Evolutionary conservation across 2,113 vertebrate genomes (phyloP).

Genomic region (Nettapus auritus): DNA sequence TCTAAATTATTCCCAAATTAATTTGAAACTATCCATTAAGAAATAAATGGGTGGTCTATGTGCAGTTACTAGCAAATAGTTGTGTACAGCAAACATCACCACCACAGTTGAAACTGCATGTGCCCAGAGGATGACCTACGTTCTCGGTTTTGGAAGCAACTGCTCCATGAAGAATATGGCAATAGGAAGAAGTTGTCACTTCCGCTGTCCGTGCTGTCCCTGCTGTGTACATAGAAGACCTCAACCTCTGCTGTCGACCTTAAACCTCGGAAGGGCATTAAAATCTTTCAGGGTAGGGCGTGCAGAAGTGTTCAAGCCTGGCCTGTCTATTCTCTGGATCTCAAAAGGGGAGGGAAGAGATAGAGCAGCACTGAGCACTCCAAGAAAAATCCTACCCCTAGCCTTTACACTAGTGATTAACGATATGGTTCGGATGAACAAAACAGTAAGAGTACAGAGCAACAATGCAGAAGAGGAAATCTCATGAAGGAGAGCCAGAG

Average conservation of each 20-base stretch:
- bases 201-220: neutral
- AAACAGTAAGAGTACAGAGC: conserved; percentile 30
- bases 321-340: neutral
- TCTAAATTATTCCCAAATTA: conserved; percentile 6
- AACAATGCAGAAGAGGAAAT: conserved; percentile 49
- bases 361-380: neutral
- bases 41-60: conserved; percentile 53
- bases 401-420: neutral
- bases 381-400: neutral
- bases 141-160: conserved; percentile 25
- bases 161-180: neutral
- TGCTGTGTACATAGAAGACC: conserved; percentile 23
- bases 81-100: conserved; percentile 33
- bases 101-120: neutral
- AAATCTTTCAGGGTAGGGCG: conserved; percentile 38
- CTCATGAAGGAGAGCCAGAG: conserved; percentile 19
- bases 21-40: conserved; percentile 12
- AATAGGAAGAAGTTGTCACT: neutral
- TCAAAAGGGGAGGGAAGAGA: neutral
- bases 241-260: conserved; percentile 8
- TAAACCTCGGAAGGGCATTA: conserved; percentile 29
- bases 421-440: neutral
- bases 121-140: conserved; percentile 5
- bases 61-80: conserved; percentile 13
- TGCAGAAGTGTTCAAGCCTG: conserved; percentile 1